Conservation (phyloP, 1,140 invertebrate species). For the Drosophila pandora region DNA sequence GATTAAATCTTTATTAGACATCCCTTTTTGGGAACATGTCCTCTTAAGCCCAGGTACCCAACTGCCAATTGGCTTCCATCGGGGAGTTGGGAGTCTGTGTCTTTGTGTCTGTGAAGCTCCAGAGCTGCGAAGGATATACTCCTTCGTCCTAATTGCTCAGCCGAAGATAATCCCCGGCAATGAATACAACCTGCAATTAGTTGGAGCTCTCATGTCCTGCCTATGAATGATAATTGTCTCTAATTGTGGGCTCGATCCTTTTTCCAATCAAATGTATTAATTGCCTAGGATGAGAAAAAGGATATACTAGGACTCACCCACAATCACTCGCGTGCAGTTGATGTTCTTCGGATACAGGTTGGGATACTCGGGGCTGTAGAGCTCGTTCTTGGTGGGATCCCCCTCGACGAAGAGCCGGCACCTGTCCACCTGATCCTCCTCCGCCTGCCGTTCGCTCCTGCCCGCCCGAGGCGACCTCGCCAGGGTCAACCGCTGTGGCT, state of each 20-base stretch:
- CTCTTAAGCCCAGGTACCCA: slow-evolving; percentile 23
- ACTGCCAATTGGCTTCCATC: slow-evolving; percentile 47
- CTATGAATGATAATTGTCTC: too few relatives aligned
- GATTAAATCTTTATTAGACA: not conserved
- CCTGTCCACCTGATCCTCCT: slow-evolving; percentile 68
- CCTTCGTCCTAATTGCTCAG: slow-evolving; percentile 27
- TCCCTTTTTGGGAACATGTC: not conserved
- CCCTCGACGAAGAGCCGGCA: slow-evolving; percentile 85
- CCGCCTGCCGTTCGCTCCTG: slow-evolving; percentile 43
- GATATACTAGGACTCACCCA: slow-evolving; percentile 85
- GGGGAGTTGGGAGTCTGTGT: slow-evolving; percentile 35
- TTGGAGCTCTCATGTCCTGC: not conserved
- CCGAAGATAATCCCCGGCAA: slow-evolving; percentile 30
- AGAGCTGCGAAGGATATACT: not conserved
- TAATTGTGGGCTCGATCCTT: too few relatives aligned
- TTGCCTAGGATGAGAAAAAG: not conserved
- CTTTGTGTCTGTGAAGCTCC: slow-evolving; percentile 19
- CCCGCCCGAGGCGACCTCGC: slow-evolving; percentile 35
- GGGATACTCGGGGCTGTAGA: slow-evolving; percentile 91
- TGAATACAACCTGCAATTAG: slow-evolving; percentile 15
- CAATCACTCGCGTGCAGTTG: slow-evolving; percentile 88
- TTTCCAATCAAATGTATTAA: too few relatives aligned
- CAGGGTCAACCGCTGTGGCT: slow-evolving; percentile 30
- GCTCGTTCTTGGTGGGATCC: slow-evolving; percentile 86
- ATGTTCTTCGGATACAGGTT: slow-evolving; percentile 89